phyloP scores from a whole-genome alignment of 2,888 invertebrate species.

The Diadegma fenestrale region DNA sequence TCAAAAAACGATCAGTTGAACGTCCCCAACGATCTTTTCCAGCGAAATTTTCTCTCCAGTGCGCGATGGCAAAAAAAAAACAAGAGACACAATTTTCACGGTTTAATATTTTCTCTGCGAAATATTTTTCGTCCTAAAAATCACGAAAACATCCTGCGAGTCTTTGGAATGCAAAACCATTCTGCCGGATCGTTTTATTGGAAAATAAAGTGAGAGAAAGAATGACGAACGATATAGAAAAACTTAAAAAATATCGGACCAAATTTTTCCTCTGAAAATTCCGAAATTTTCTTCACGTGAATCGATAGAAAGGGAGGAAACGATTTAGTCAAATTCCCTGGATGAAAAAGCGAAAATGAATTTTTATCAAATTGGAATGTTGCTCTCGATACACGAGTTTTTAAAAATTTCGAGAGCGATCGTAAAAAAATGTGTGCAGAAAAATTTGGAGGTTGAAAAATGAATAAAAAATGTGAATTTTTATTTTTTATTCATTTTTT shows the following conservation, averaged over 20 bases:
- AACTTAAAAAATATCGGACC: background rate
- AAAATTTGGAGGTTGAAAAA: background rate
- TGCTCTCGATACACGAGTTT: background rate
- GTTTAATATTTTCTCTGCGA: background rate
- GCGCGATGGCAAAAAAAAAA: background rate
- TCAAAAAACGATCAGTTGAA: too few relatives aligned
- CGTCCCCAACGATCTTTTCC: too few relatives aligned
- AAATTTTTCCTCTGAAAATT: background rate
- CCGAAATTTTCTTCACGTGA: background rate
- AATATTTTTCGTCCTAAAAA: background rate
- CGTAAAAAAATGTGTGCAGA: conserved; percentile 1
- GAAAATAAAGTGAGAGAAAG: background rate
- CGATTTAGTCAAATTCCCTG: background rate
- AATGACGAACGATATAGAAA: background rate
- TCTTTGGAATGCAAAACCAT: background rate
- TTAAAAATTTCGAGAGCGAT: background rate
- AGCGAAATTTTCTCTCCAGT: too few relatives aligned
- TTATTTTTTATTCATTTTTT: background rate
- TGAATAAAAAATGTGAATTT: background rate
- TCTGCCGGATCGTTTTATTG: background rate
- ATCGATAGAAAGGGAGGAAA: background rate
- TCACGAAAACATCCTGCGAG: background rate
- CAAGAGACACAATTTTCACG: background rate
- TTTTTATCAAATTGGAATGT: conserved; percentile 10
- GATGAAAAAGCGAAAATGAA: background rate